Base-by-base conservation (phyloP, 2,113 vertebrate genomes). In the Macquaria australasica region DNA sequence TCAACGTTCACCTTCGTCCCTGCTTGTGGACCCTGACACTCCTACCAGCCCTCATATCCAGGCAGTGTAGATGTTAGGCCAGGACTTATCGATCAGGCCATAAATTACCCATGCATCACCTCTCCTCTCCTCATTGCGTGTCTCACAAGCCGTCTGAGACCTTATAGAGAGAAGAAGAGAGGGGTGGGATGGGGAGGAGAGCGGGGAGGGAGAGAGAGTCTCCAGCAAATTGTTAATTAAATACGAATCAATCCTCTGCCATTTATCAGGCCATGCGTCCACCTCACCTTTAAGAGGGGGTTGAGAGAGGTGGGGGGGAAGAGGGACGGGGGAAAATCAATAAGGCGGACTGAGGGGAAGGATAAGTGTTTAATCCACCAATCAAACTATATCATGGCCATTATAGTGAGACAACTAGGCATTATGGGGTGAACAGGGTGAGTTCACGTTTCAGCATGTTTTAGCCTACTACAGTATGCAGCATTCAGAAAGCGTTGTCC, bases 141-240 rank as follows among this genome's bases (percentile, higher is more conserved):
- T 89, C 92, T 89, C 86, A 79, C 81, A 78, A 90, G 87, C 71
- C 84, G 73, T 88, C 87, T 21, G 92, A 90, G 88, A 86, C 90
- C 91, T 93, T 88, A 92, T 79, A 87, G 88, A 94, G 87, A 89
- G 89, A 79, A 88, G 84, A 89, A 76, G 87, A 88, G 90, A 86
- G 83, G 86, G 91, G 86, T 70, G 87, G 88, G 82, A 88, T 73
- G 83, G 73, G 79, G 88, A 87, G 87, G 74, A 34, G 83, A 91
- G 90, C 69, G 21, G 87, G 73, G 87, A 85, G 81, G 81, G 86
- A 92, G 95, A 96, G 94, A 92, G 92, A 96, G 91, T 97, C 95
- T 97, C 94, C 93, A 86, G 96, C 96, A 99, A 98, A 99, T 99
- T 97, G 97, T 98, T 98, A 96, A 97, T 99, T 99, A 99, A 99